Base-by-base conservation (phyloP, 2,113 vertebrate genomes). In the Ursus arctos region DNA sequence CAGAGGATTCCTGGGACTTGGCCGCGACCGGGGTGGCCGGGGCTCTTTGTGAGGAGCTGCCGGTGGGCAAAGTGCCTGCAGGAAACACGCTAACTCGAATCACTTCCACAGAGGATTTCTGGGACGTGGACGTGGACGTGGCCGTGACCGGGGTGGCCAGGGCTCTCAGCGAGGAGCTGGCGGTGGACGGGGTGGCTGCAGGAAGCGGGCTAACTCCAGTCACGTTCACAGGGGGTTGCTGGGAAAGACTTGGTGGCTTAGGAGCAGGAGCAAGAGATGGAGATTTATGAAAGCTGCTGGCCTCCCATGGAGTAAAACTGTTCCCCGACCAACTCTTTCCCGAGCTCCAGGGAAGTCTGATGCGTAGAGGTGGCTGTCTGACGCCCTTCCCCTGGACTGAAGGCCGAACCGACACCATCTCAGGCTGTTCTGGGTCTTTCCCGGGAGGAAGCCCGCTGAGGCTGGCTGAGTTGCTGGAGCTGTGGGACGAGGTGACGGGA, bases 21-120 rank as follows among this genome's bases (percentile, higher is more conserved):
- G 21, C 33, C 49, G 7, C 36, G 79, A 83, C 55, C 7, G 14
- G 59, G 59, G 57, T 31, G 28, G 47, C 26, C 6, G 99, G 97
- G 95, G 98, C 99, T 95, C 99, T 99, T 55, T 98, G 57, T 98
- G 99, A 40, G 98, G 99, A 88, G 98, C 99, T 67, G 99, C 97
- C 10, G 10, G 96, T 92, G 97, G 81, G 88, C 92, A 98, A 98
- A 18, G 99, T 97, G 69, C 99, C 98, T 2, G 99, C 98, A 57
- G 99, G 99, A 98, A 99, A 98, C 96, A 99, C 98, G 95, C 98
- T 99, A 95, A 98, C 98, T 98, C 98, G 99, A 86, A 98, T 99
- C 97, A 99, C 97, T 98, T 99, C 99, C 98, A 99, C 96, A 36
- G 99, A 99, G 95, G 99, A 98, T 86, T 99, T 99, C 98, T 99